Evolutionary conservation across 1,140 invertebrate species (phyloP).

Genomic region (Ceratina calcarata): DNA sequence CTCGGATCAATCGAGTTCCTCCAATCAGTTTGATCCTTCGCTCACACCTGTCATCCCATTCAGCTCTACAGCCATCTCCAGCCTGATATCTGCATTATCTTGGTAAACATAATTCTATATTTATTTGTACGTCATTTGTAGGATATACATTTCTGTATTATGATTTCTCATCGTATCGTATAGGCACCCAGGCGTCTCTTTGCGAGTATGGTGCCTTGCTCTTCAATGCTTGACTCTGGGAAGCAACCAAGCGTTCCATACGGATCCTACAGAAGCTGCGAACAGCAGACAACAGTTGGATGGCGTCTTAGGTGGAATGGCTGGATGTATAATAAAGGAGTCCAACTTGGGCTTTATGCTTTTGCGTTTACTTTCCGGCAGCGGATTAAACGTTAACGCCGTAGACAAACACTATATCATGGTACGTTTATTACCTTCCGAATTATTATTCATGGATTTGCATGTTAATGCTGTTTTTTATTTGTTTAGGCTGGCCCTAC

Average conservation of each 20-base stretch:
- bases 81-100: slow-evolving; percentile 85
- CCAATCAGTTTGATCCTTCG: slow-evolving; percentile 82
- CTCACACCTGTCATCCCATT: slow-evolving; percentile 87
- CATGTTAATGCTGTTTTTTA: background rate
- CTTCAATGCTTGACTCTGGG: slow-evolving; percentile 84
- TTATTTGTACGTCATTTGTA: background rate
- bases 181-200: slow-evolving; percentile 84
- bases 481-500: slow-evolving; percentile 87
- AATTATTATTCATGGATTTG: background rate
- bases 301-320: slow-evolving; percentile 79
- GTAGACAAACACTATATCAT: slow-evolving; percentile 80
- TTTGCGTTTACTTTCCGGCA: slow-evolving; percentile 86
- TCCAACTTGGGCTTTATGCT: slow-evolving; percentile 87
- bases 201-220: slow-evolving; percentile 88
- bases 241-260: slow-evolving; percentile 78
- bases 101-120: slow-evolving; percentile 71
- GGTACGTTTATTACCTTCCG: slow-evolving; percentile 71
- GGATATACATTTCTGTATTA: background rate
- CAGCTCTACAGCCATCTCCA: slow-evolving; percentile 85
- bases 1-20: slow-evolving; percentile 75
- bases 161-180: slow-evolving; percentile 13
- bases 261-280: slow-evolving; percentile 68
- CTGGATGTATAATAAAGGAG: slow-evolving; percentile 85
- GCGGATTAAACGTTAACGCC: slow-evolving; percentile 79
- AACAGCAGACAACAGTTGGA: slow-evolving; percentile 71